Percentiles rank a stretch among this genome's conserved stretches.
Evolutionary conservation across 2,113 vertebrate species (phyloP).

Genomic region (Cheilinus undulatus): DNA sequence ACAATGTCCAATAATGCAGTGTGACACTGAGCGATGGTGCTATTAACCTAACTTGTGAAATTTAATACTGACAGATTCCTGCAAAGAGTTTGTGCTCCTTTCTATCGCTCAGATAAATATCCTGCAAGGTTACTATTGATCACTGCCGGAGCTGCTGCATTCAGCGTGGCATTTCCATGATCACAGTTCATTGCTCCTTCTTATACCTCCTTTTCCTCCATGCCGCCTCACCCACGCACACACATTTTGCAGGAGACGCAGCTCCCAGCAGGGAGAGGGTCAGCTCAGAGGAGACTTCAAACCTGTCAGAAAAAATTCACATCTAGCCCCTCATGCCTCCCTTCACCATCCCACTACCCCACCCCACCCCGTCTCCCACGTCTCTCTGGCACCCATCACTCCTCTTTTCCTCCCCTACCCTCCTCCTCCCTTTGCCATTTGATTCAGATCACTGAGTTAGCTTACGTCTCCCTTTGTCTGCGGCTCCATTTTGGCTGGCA

Average conservation of each 20-base stretch:
- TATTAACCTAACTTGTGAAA: slow-evolving; percentile 31
- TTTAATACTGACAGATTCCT: slow-evolving; percentile 26
- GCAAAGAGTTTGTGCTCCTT: slow-evolving; percentile 12
- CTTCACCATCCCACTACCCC: slow-evolving; percentile 57
- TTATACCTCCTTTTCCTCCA: slow-evolving; percentile 45
- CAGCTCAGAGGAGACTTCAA: slow-evolving; percentile 79
- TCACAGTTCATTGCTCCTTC: slow-evolving; percentile 65
- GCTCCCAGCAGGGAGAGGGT: slow-evolving; percentile 76
- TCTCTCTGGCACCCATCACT: slow-evolving; percentile 78
- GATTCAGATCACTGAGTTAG: slow-evolving; percentile 81
- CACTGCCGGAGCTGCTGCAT: slow-evolving; percentile 17
- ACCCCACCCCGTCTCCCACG: slow-evolving; percentile 32
- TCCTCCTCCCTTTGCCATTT: slow-evolving; percentile 71
- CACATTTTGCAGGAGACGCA: slow-evolving; percentile 74
- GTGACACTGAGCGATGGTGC: slow-evolving; percentile 46
- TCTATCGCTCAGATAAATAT: slow-evolving; percentile 21
- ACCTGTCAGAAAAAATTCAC: slow-evolving; percentile 86
- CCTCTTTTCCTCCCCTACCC: slow-evolving; percentile 64
- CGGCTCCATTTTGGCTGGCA: slow-evolving; percentile 75
- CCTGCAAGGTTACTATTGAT: slow-evolving; percentile 31
- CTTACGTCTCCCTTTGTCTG: slow-evolving; percentile 68
- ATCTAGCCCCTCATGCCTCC: slow-evolving; percentile 77
- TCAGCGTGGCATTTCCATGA: slow-evolving; percentile 52
- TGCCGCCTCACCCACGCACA: slow-evolving; percentile 57
- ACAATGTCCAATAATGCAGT: slow-evolving; percentile 27